Percentiles rank a stretch among this genome's conserved stretches.
These are phyloP conservation scores for Enteromius radiatus DNA, from an alignment of 2,797 vertebrate genomes.

Conservation along the genomic window DNA sequence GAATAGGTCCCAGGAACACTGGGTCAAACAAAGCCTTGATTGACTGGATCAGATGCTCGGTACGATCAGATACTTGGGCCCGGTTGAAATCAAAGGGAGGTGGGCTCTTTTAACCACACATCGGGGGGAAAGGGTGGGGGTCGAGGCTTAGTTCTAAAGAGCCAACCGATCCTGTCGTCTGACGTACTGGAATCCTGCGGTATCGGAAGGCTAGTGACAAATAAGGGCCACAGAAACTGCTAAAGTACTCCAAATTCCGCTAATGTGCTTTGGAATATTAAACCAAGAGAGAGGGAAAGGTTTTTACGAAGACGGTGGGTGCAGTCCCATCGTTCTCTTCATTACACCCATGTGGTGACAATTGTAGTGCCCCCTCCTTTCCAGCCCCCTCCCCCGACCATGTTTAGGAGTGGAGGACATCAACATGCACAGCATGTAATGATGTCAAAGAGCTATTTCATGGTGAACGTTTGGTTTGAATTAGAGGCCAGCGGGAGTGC, in stretches of 20 bases:
- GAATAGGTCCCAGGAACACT: slow-evolving; percentile 49
- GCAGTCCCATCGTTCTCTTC: slow-evolving; percentile 46
- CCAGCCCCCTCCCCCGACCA: slow-evolving; percentile 35
- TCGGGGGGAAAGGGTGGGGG: slow-evolving; percentile 47
- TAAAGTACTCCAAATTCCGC: slow-evolving; percentile 35
- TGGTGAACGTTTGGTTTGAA: slow-evolving; percentile 70
- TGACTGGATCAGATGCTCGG: slow-evolving; percentile 65
- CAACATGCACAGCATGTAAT: slow-evolving; percentile 68
- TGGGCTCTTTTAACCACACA: slow-evolving; percentile 52
- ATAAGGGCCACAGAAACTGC: slow-evolving; percentile 36
- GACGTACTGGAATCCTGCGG: slow-evolving; percentile 20
- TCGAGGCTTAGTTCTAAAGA: slow-evolving; percentile 33
- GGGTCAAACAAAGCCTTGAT: slow-evolving; percentile 63
- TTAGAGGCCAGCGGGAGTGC: slow-evolving; percentile 68
- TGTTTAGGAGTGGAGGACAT: slow-evolving; percentile 64
- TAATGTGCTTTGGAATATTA: slow-evolving; percentile 44
- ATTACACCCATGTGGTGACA: slow-evolving; percentile 61
- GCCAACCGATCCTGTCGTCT: slow-evolving; percentile 24
- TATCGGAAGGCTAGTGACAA: slow-evolving; percentile 30
- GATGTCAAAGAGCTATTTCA: slow-evolving; percentile 70
- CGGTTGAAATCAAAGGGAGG: slow-evolving; percentile 57
- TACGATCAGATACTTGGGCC: slow-evolving; percentile 60
- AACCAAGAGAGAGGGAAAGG: slow-evolving; percentile 27
- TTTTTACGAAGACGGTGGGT: slow-evolving; percentile 45
- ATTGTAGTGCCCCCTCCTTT: slow-evolving; percentile 50